Evolutionary conservation across 1,140 invertebrate species (phyloP).

Genomic region (Drosophila saltans): DNA sequence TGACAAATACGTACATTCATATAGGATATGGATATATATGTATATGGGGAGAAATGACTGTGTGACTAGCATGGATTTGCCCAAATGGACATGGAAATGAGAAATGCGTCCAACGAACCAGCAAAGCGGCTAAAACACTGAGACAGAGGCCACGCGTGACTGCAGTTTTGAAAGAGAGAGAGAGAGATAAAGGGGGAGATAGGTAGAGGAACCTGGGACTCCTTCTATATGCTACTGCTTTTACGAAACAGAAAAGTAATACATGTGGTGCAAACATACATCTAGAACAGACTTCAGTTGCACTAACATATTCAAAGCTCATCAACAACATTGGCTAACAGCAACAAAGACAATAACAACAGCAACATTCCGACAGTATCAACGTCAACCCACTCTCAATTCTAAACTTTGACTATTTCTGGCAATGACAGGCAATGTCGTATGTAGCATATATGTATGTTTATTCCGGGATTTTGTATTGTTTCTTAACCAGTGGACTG

Average conservation of each 20-base stretch:
- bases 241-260: slow-evolving; percentile 53
- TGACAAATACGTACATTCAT: slow-evolving; percentile 68
- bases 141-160: slow-evolving; percentile 35
- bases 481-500: slow-evolving; percentile 19
- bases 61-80: slow-evolving; percentile 66
- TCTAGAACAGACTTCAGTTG: slow-evolving; percentile 36
- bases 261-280: slow-evolving; percentile 14
- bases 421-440: slow-evolving; percentile 42
- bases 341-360: not conserved
- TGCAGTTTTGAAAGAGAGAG: not conserved
- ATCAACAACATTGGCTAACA: slow-evolving; percentile 44
- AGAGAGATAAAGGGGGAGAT: too few species aligned
- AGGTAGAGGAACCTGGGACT: not conserved
- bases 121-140: slow-evolving; percentile 58
- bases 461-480: slow-evolving; percentile 11
- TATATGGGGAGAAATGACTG: slow-evolving; percentile 18
- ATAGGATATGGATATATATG: slow-evolving; percentile 23
- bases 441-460: slow-evolving; percentile 26
- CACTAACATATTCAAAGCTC: slow-evolving; percentile 71
- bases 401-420: slow-evolving; percentile 27
- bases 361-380: slow-evolving; percentile 20
- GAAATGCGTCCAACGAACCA: slow-evolving; percentile 79
- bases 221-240: slow-evolving; percentile 29
- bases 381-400: slow-evolving; percentile 32
- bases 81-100: slow-evolving; percentile 78